Base-by-base conservation (phyloP, 2,113 vertebrate species). In the Labeo catla region DNA sequence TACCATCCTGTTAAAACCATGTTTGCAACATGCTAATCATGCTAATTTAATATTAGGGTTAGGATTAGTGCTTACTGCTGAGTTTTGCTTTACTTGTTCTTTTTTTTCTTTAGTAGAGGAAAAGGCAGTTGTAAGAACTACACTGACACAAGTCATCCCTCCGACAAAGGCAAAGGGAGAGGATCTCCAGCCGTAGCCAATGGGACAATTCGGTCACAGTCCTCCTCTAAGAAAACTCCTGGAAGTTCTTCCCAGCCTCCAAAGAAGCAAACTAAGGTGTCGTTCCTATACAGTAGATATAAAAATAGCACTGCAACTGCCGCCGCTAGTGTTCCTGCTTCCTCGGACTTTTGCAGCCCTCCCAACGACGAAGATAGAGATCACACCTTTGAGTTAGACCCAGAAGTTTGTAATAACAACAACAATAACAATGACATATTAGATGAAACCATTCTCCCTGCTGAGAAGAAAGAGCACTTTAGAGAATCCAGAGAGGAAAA, bases 161-260 rank as follows among this genome's bases (percentile, higher is more conserved):
- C 97, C 1, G 98, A 99, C 91, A 99, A 98, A 95, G 96, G 97
- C 6, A 97, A 98, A 93, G 97, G 98, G 12, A 97, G 97, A n/a
- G 97, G 96, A 78, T 97, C 96, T 90, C 94, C 97, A 12, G 94
- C 97, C 0, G 89, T 98, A 65, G 94, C 93, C 84, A 86, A 93
- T 23, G 91, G 94, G 5, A 94, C 95, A 0, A 92, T 93, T 88
- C 95, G 97, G 91, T 89, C 93, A 86, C 94, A 97, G 93, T 91
- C 94, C 3, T 92, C 97, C 0, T 92, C 97, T 1, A 98, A 97
- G 95, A 97, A 96, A 88, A 95, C 93, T 88, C 94, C 96, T 0
- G 95, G 95, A 0, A 93, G 92, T 34, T 93, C 94, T 0, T 89
- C 95, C 61, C 97, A 97, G 70, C 95, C 96, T 11, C 97, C 96